Evolutionary conservation across 2,113 vertebrate genomes (phyloP).

Genomic region (Meleagris gallopavo): DNA sequence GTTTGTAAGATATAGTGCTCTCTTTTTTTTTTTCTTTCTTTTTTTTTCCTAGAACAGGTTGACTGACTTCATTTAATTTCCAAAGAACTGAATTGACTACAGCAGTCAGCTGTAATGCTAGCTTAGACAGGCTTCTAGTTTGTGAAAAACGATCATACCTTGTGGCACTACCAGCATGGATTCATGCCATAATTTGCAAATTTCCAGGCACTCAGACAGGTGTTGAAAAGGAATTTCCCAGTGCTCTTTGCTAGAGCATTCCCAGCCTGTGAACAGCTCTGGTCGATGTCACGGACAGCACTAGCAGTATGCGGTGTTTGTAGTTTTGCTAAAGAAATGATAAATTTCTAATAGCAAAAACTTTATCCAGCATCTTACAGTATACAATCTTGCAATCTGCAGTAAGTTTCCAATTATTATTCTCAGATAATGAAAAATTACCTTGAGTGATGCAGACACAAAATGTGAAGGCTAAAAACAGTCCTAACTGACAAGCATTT

Average conservation of each 20-base stretch:
- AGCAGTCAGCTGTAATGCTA: not conserved
- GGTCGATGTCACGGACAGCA: not conserved
- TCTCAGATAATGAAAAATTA: not conserved
- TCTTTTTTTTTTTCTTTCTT: not conserved
- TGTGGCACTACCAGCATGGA: accelerated
- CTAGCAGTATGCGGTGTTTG: not conserved
- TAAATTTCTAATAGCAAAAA: not conserved
- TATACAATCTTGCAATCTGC: not conserved
- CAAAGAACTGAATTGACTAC: not conserved
- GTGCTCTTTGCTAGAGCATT: not conserved
- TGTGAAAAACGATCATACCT: not conserved
- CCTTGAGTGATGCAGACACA: not conserved
- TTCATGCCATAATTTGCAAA: not conserved
- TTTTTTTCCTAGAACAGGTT: not conserved
- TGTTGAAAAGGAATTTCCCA: not conserved
- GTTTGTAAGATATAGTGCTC: not conserved
- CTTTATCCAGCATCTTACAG: not conserved
- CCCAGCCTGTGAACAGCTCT: not conserved
- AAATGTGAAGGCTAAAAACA: not conserved
- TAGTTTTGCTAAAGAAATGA: not conserved
- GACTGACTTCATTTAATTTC: not conserved
- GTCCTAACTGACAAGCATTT: not conserved
- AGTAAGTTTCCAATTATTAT: not conserved
- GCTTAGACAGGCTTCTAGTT: not conserved
- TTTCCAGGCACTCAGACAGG: not conserved